Base-by-base conservation (phyloP, 2,888 invertebrate species). In the Eilema griseolum region DNA sequence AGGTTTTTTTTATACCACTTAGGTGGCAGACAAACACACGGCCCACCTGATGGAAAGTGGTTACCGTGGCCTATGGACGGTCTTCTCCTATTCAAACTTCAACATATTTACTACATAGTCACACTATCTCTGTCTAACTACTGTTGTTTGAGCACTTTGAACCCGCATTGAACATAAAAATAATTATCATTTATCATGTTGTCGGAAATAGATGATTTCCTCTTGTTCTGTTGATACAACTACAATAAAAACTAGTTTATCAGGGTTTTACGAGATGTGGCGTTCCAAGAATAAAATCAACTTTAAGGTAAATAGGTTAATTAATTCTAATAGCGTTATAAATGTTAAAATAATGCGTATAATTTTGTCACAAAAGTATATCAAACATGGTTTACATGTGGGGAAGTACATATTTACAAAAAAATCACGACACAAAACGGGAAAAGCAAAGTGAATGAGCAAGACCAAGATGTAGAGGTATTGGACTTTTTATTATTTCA, bases 161-260 rank as follows among this genome's bases (percentile, higher is more conserved):
- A 62, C 61, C 67, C 67, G 67, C 67, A 61, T 67, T 26, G 14
- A n/a, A 41, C 37, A 41, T 61, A 61, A 46, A 61, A 10, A 33
- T 5, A 23, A 52, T 67, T 56, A 37, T 66, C 24, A 46, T 46
- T 61, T 71, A 64, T 66, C 37, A 60, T 69, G 3, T 0, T 37
- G 31, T 33, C 61, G 63, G 64, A 72, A 78, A 72, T 67, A 37
- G 26, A 66, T 56, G 23, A 74, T 74, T 74, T 76, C 71, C 71
- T 76, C 70, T 64, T 66, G 16, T 26, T 24, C 10, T 52, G 31
- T 26, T 31, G 61, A 28, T 12, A 61, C 46, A 69, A 61, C 61
- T 60, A 62, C 64, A 64, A 46, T 41, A 41, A 28, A 59, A 37
- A 31, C 31, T 59, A 8, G 26, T 61, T 65, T 66, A 52, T n/a